Percentiles rank a stretch among this genome's conserved stretches.
Evolutionary conservation across 2,113 vertebrate genomes (phyloP).

Genomic region (Sphyrna mokarran): DNA sequence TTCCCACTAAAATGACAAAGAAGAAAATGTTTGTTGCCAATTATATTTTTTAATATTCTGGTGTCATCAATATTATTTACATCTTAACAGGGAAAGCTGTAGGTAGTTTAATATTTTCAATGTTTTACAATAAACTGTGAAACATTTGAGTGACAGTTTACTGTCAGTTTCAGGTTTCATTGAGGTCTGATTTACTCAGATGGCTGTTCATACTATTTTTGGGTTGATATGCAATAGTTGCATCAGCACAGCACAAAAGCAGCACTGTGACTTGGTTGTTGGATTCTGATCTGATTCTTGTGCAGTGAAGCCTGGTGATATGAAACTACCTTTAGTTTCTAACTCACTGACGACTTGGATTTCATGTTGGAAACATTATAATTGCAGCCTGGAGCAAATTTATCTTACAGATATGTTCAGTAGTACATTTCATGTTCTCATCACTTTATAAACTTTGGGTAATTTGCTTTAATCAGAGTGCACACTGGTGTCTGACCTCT

Average conservation of each 20-base stretch:
- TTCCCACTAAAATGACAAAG: background rate
- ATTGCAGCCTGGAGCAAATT: background rate
- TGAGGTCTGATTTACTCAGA: background rate
- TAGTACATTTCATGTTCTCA: background rate
- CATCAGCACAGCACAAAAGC: background rate
- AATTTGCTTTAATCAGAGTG: background rate
- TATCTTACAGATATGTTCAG: background rate
- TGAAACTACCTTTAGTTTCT: background rate
- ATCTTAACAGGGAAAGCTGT: background rate
- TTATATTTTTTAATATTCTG: background rate
- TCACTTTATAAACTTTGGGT: background rate
- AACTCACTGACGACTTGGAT: background rate
- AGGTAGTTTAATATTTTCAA: conserved; percentile 11
- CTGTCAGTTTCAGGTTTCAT: background rate
- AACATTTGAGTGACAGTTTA: conserved; percentile 2
- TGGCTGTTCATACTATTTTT: background rate
- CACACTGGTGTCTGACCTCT: background rate
- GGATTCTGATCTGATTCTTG: background rate
- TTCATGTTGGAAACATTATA: background rate
- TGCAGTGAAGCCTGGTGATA: background rate
- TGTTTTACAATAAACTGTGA: background rate
- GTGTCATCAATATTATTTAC: background rate
- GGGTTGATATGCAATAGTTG: background rate
- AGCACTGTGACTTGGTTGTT: background rate
- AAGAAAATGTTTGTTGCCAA: conserved; percentile 4